Evolutionary conservation across 2,888 invertebrate species (phyloP).

Genomic region (Ecliptopera silaceata): DNA sequence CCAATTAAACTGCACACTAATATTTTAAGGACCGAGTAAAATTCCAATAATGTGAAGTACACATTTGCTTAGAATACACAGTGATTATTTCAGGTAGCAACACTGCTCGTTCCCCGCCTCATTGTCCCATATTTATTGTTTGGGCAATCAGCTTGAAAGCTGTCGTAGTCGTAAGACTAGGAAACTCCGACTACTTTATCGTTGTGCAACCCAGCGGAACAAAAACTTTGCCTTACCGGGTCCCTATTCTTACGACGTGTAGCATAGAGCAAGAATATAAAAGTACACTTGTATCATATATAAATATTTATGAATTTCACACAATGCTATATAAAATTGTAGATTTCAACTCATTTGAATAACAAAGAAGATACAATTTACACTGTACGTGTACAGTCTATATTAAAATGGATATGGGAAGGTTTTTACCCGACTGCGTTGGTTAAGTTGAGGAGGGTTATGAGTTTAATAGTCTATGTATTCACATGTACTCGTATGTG

Average conservation of each 20-base stretch:
- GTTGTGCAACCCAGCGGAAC: slow-evolving; percentile 32
- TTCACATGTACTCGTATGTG: too few species aligned
- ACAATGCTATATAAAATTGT: too few species aligned
- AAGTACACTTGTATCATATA: neutral
- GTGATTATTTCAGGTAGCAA: slow-evolving; percentile 11
- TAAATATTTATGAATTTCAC: neutral
- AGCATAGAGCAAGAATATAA: neutral
- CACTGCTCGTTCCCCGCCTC: slow-evolving; percentile 42
- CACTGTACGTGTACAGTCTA: too few species aligned
- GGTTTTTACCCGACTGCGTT: too few species aligned
- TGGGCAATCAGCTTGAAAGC: slow-evolving; percentile 71
- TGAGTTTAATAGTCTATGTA: too few species aligned
- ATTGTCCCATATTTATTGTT: slow-evolving; percentile 63
- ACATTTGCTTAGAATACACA: neutral
- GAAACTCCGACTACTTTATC: slow-evolving; percentile 33
- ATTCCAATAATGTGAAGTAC: too few species aligned
- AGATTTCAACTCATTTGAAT: neutral
- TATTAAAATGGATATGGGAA: too few species aligned
- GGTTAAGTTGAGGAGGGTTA: too few species aligned
- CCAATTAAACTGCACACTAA: too few species aligned
- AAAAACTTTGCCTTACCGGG: slow-evolving; percentile 26
- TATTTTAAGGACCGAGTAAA: too few species aligned
- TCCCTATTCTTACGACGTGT: slow-evolving; percentile 10
- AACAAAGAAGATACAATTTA: neutral
- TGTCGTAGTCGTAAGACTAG: slow-evolving; percentile 39